Conservation (phyloP, 2,113 vertebrate genomes). For the Octodon degus region DNA sequence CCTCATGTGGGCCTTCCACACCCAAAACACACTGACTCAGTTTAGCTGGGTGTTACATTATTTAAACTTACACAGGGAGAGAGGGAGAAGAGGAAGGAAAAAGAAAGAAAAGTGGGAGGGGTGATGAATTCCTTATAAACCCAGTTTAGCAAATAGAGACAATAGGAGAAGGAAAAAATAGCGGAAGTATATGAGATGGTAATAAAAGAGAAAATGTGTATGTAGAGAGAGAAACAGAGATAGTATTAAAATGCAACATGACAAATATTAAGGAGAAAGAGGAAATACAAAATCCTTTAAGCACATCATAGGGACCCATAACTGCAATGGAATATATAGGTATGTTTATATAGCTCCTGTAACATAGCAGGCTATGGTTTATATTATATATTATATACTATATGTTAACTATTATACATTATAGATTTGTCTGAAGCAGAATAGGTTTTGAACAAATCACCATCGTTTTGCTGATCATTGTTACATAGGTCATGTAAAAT, state of each 20-base stretch:
- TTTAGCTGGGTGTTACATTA: neutral
- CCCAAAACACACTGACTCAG: neutral
- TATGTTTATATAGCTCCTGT: neutral
- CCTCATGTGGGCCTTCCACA: neutral
- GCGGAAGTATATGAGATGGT: constrained; percentile 12
- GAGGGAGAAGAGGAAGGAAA: too few relatives aligned
- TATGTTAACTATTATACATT: neutral
- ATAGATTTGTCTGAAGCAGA: neutral
- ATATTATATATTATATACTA: neutral
- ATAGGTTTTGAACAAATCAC: neutral
- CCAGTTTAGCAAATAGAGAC: constrained; percentile 57
- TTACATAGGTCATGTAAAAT: neutral
- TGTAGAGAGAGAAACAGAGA: neutral
- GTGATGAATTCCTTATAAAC: neutral
- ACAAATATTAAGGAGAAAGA: neutral
- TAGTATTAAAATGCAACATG: neutral
- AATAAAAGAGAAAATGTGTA: neutral
- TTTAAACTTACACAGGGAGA: neutral
- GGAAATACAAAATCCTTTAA: neutral
- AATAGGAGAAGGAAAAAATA: neutral
- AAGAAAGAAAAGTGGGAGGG: neutral
- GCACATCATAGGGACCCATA: neutral
- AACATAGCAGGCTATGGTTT: neutral
- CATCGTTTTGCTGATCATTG: neutral
- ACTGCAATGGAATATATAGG: neutral